Evolutionary conservation across 2,888 invertebrate genomes (phyloP), one percentile per base, ranked within the genome.

Genomic region (Isoperla grammatica): DNA sequence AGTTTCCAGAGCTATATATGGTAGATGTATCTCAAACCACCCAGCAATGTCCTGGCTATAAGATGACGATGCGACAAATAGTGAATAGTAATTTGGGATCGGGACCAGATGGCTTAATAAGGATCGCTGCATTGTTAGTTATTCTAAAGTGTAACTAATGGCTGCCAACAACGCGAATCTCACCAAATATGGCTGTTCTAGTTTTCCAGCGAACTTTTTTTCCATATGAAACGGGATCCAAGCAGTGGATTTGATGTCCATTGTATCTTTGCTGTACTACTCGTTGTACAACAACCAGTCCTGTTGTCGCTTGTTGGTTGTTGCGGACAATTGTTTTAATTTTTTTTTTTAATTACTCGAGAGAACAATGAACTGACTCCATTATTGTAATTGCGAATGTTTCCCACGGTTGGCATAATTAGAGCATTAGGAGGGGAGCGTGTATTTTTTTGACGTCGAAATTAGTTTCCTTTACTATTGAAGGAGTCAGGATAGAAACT

Each of bases 351-450:
- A 45, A 45, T 45, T 45, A 45, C 11, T 11, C 45, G 29, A 50
- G n/a, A 53, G 50, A 53, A 53, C 53, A 53, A 53, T 53, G 22
- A 17, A 12, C 37, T 12, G 17, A 53, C 37, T 53, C 37, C 53
- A 53, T 53, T 53, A 37, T 39, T 53, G 53, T 53, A 15, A 50
- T 17, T 35, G 5, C 9, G 4, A 45, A 45, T 45, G 12, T 37
- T 53, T 53, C 53, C 39, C 53, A 53, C 53, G 17, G 11, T 53
- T 13, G 35, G 37, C 35, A 9, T 53, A 35, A 50, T 15, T 35
- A 50, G 53, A 53, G 53, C 50, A 37, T 15, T 53, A 53, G 17
- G 49, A 17, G 37, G 53, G 22, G 11, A 39, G 19, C 19, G 53
- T 37, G 53, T 13, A 37, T 2, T 53, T n/a, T 23, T 35, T 50